Conservation (phyloP, 2,888 invertebrate genomes). For the Ormyrus rosae region DNA sequence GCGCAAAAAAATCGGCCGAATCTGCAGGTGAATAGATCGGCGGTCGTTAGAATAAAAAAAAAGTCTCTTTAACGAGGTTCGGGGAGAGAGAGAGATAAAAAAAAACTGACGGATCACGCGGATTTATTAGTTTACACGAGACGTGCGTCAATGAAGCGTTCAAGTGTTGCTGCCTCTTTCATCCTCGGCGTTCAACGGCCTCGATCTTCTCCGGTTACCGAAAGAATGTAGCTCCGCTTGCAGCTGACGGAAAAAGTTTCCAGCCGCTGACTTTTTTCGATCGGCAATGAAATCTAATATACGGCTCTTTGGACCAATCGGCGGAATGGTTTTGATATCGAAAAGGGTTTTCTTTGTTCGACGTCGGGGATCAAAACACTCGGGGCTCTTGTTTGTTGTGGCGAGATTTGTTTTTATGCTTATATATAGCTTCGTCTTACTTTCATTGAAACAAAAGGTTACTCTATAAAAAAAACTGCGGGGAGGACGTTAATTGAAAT, state of each 20-base stretch:
- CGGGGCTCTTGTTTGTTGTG: too few relatives aligned
- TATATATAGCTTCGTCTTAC: too few relatives aligned
- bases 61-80: background rate
- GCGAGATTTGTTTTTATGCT: too few relatives aligned
- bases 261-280: background rate
- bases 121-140: background rate
- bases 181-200: constrained; percentile 18
- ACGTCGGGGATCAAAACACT: too few relatives aligned
- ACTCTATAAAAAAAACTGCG: too few relatives aligned
- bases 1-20: constrained; percentile 5
- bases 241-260: background rate
- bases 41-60: background rate
- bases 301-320: constrained; percentile 4
- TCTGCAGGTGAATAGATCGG: constrained; percentile 22
- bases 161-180: background rate
- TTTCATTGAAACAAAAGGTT: too few relatives aligned
- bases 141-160: constrained; percentile 14
- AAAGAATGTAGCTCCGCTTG: background rate
- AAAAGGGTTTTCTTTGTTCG: too few relatives aligned
- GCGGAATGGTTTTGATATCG: background rate
- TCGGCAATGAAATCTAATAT: constrained; percentile 13
- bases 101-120: background rate
- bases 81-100: background rate
- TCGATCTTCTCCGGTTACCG: constrained; percentile 28
- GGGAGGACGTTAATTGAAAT: too few relatives aligned